Evolutionary conservation across 2,888 invertebrate genomes (phyloP).

Genomic region (Meandrusa payeni): DNA sequence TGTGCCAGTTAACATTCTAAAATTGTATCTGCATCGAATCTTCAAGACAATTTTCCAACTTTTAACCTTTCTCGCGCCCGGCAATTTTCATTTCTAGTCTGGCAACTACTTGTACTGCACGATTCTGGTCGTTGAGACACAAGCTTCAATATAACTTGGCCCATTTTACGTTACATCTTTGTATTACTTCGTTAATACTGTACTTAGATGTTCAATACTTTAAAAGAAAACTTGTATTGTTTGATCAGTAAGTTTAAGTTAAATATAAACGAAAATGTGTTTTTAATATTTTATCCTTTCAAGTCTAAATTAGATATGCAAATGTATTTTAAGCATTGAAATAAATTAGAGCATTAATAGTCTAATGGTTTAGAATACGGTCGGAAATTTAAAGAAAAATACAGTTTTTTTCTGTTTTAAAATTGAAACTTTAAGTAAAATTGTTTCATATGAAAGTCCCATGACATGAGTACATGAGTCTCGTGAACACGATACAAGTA

Average conservation of each 20-base stretch:
- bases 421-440: too few relatives aligned
- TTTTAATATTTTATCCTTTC: too few relatives aligned
- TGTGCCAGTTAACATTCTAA: conserved; percentile 15
- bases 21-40: conserved; percentile 23
- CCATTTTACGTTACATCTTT: conserved; percentile 44
- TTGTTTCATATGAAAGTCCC: not conserved
- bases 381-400: too few relatives aligned
- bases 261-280: too few relatives aligned
- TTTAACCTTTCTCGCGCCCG: conserved; percentile 22
- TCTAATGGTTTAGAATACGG: too few relatives aligned
- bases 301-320: too few relatives aligned
- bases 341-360: too few relatives aligned
- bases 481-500: conserved; percentile 12
- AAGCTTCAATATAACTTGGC: conserved; percentile 59
- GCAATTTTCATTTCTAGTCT: conserved; percentile 22
- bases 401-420: too few relatives aligned
- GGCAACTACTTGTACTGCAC: conserved; percentile 20
- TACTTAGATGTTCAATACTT: conserved; percentile 20
- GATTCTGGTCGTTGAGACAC: conserved; percentile 28
- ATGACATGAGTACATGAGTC: conserved; percentile 4
- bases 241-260: conserved; percentile 8
- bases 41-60: conserved; percentile 22
- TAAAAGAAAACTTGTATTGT: conserved; percentile 10
- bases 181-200: conserved; percentile 40
- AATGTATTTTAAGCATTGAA: too few relatives aligned